Conservation (phyloP, 2,888 invertebrate species). For the Thecophora atra region DNA sequence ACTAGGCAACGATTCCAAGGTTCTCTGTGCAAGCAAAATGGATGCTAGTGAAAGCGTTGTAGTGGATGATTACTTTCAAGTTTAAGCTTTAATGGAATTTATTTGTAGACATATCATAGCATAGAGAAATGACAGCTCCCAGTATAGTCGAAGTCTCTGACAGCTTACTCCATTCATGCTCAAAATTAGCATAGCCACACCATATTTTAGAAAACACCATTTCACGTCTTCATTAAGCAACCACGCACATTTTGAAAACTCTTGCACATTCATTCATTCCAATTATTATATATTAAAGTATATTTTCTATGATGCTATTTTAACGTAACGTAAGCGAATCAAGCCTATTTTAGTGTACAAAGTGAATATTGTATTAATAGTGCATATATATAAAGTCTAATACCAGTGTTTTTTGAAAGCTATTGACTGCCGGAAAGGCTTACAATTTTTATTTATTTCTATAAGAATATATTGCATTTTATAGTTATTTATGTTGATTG, state of each 20-base stretch:
- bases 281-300: not conserved
- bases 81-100: conserved; percentile 46
- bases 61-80: conserved; percentile 67
- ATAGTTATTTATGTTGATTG: conserved; percentile 12
- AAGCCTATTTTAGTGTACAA: conserved; percentile 27
- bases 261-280: conserved; percentile 9
- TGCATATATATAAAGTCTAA: conserved; percentile 14
- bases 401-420: conserved; percentile 36
- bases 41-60: conserved; percentile 51
- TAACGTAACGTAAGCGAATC: conserved; percentile 11
- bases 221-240: not conserved
- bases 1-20: conserved; percentile 43
- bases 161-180: conserved; percentile 2
- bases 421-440: conserved; percentile 26
- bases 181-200: not conserved
- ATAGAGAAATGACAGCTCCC: not conserved
- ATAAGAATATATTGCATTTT: conserved; percentile 15
- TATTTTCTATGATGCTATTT: conserved; percentile 29
- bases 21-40: conserved; percentile 32
- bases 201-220: not conserved
- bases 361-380: conserved; percentile 28
- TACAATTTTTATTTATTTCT: conserved; percentile 14
- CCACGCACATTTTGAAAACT: conserved; percentile 11
- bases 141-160: too few species aligned
- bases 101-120: conserved; percentile 35